Base-by-base conservation (phyloP, 37 sponge, comb jelly and placozoan genomes). In the Tethya wilhelma region DNA sequence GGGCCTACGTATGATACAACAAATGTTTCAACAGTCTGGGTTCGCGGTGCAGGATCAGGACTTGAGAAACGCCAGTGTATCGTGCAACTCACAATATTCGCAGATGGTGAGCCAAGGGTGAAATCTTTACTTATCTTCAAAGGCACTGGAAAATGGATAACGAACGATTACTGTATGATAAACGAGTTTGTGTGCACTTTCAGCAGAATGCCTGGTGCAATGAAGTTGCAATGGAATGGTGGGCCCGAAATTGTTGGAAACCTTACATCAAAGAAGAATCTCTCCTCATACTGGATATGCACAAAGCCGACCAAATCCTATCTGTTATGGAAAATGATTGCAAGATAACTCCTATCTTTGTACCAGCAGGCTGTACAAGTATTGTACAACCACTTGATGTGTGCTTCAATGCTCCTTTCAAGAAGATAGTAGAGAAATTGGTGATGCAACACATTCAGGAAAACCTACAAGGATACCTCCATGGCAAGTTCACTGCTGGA, bases 301-400 rank as follows among this genome's bases (percentile, higher is more conserved):
- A 85, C 64, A 44, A 64, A 22, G 78, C 78, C 37, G 71, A 85
- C 64, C 77, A 64, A 29, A 68, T 78, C 7, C 38, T 67, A 12
- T 23, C 39, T 4, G 49, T 85, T 28, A 42, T 64, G 19, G 63
- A 77, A 28, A 36, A 56, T 19, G 78, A 77, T 9, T 77, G 78
- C 53, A 8, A 66, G 29, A 75, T 77, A 17, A 42, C 29, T 29
- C 17, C 41, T 58, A 49, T 68, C 23, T 71, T 62, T 64, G 72
- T 86, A 23, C 87, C 87, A 33, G 79, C 42, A 3, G 87, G 87
- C 11, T 86, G 79, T 62, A 86, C 73, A 26, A 86, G 87, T 64
- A 9, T 86, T 32, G 65, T 86, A 22, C 79, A 86, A 36, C 87
- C 79, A 34, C 37, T 86, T 14, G 87, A 86, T 86, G 87, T 86